Percentiles rank a stretch among this genome's conserved stretches.
Evolutionary conservation across 2,797 vertebrate species (phyloP).

Genomic region (Sternarchorhynchus goeldii): DNA sequence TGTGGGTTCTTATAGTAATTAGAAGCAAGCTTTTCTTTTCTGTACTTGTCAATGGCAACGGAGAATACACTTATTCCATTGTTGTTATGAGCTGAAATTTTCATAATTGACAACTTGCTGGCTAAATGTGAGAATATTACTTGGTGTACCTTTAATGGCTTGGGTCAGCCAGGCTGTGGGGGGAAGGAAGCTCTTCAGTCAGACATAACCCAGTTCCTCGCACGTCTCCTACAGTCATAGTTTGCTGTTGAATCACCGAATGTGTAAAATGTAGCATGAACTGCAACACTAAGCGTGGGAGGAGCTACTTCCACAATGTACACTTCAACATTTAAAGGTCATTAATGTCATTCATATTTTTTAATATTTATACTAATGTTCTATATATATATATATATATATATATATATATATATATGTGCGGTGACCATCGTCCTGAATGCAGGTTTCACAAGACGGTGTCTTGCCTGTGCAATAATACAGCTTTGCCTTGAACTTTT

Average conservation of each 20-base stretch:
- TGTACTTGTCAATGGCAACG: background rate
- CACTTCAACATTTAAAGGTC: background rate
- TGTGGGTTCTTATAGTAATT: background rate
- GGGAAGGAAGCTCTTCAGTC: background rate
- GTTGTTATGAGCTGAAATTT: background rate
- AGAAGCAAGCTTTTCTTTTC: background rate
- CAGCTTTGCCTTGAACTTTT: conserved; percentile 21
- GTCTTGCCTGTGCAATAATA: conserved; percentile 29
- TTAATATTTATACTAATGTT: conserved; percentile 19
- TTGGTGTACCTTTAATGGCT: background rate
- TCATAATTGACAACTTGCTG: background rate
- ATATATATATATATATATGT: background rate
- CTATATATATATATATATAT: background rate
- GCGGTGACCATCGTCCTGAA: background rate
- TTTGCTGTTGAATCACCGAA: conserved; percentile 7
- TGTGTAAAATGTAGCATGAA: conserved; percentile 34
- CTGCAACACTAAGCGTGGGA: background rate
- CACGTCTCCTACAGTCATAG: background rate
- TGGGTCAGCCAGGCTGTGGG: background rate
- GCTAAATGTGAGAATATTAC: background rate
- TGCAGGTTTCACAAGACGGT: background rate
- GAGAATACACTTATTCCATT: background rate
- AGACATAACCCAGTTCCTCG: background rate
- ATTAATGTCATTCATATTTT: background rate
- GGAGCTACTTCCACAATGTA: background rate